Percentiles rank a stretch among this genome's conserved stretches.
Conservation (phyloP, 2,888 invertebrate genomes). For the Stratiomys singularior region DNA sequence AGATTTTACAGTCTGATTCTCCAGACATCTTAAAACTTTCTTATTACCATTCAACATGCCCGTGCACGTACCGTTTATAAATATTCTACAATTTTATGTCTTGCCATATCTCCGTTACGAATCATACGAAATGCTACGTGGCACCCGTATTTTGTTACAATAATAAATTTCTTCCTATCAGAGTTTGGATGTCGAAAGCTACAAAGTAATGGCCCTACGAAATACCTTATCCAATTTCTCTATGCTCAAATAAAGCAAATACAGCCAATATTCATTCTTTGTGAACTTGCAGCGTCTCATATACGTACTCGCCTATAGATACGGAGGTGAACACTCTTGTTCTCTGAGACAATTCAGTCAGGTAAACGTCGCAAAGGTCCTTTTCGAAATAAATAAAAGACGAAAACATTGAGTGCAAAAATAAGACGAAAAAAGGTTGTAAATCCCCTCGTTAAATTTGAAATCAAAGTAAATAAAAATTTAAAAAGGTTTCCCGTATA, state of each 20-base stretch:
- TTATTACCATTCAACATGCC: background rate
- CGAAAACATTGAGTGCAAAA: background rate
- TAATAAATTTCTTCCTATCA: constrained; percentile 36
- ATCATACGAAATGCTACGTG: background rate
- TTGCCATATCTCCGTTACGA: background rate
- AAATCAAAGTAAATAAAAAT: constrained; percentile 45
- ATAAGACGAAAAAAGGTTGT: constrained; percentile 32
- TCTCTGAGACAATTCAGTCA: background rate
- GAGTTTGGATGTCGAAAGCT: constrained; percentile 23
- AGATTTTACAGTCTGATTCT: too few species aligned
- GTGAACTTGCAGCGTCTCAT: background rate
- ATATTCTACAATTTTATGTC: background rate
- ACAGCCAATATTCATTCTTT: constrained; percentile 9
- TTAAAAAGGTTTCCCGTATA: constrained; percentile 38
- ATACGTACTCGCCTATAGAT: background rate
- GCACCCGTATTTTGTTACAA: constrained; percentile 23
- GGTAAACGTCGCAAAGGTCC: background rate
- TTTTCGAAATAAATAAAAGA: background rate
- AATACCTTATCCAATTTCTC: constrained; percentile 25
- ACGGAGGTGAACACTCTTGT: background rate
- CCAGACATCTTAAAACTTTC: background rate
- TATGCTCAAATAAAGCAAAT: background rate
- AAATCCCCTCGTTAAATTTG: constrained; percentile 46
- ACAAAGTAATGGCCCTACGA: constrained; percentile 10
- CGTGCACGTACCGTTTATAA: background rate